Base-by-base conservation (phyloP, 2,888 invertebrate genomes). In the Sericinus montela region DNA sequence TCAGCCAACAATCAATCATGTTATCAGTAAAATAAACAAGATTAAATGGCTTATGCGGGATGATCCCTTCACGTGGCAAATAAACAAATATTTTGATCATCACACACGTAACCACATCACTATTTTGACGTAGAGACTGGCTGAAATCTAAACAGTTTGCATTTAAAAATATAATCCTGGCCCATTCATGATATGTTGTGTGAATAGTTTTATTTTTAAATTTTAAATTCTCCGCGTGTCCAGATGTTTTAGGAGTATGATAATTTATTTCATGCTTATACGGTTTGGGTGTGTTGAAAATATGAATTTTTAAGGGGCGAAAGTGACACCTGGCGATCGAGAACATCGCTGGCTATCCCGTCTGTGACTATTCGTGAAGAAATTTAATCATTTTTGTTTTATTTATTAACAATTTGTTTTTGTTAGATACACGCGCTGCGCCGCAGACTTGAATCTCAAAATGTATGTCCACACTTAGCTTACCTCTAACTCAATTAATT, bases 1-100 rank as follows among this genome's bases (percentile, higher is more conserved):
- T 10, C 10, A 16, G 16, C 14, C 39, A 58, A 56, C 63, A 59
- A 62, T 61, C 67, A 56, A 62, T 67, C 74, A 65, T 62, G 65
- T 67, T 59, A 63, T 65, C 62, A 62, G 50, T 58, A 58, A 56
- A 41, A 45, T 55, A 57, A 55, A 48, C 57, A 58, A 48, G 13
- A 13, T 23, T 28, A 47, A 47, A 45, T 34, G n/a, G 46, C 29
- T 36, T 39, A 44, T 41, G 48, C 51, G 48, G 38, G 34, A 53
- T 55, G 45, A 55, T 52, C 49, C 53, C 37, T 53, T 52, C 53
- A 40, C 34, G 14, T n/a, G 13, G 11, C 14, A 32, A 54, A 52
- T 45, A 53, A 56, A 62, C 55, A 65, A 68, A 70, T 70, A 65
- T 70, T 70, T 61, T 70, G 70, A 70, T 59, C 36, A 19, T 13